Evolutionary conservation across 2,888 invertebrate genomes (phyloP).

Genomic region (Acheta domesticus): DNA sequence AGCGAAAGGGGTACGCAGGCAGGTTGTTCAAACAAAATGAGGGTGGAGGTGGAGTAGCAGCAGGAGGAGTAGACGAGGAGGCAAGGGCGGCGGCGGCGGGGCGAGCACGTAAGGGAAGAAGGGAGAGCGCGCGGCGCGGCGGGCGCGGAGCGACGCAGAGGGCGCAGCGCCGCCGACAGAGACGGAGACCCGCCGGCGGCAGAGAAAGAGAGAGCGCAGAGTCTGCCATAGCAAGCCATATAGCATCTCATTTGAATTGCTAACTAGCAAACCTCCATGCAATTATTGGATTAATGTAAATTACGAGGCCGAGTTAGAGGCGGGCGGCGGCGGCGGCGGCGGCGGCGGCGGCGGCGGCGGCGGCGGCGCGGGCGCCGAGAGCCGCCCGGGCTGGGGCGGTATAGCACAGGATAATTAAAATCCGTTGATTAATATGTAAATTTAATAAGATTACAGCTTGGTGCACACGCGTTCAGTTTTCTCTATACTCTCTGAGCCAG

Average conservation of each 20-base stretch:
- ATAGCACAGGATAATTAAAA: slow-evolving; percentile 83
- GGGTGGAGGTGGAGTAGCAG: too few relatives aligned
- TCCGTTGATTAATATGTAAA: slow-evolving; percentile 98
- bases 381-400: slow-evolving; percentile 48
- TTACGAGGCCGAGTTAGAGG: slow-evolving; percentile 63
- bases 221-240: slow-evolving; percentile 45
- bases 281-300: slow-evolving; percentile 92
- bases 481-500: slow-evolving; percentile 18
- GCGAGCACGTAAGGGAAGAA: background rate
- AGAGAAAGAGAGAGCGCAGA: slow-evolving; percentile 24
- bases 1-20: too few relatives aligned
- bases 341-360: slow-evolving; percentile 45
- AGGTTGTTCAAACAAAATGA: too few relatives aligned
- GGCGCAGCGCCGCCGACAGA: background rate
- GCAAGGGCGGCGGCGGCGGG: background rate
- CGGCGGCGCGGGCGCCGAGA: slow-evolving; percentile 22
- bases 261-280: slow-evolving; percentile 89
- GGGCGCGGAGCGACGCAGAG: slow-evolving; percentile 18
- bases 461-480: slow-evolving; percentile 36
- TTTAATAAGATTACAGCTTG: slow-evolving; percentile 71
- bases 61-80: background rate
- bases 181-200: background rate
- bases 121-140: background rate
- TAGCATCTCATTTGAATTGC: slow-evolving; percentile 87
- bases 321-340: slow-evolving; percentile 39